Evolutionary conservation across 2,113 vertebrate species (phyloP).

Genomic region (Rhadina sibilatrix): DNA sequence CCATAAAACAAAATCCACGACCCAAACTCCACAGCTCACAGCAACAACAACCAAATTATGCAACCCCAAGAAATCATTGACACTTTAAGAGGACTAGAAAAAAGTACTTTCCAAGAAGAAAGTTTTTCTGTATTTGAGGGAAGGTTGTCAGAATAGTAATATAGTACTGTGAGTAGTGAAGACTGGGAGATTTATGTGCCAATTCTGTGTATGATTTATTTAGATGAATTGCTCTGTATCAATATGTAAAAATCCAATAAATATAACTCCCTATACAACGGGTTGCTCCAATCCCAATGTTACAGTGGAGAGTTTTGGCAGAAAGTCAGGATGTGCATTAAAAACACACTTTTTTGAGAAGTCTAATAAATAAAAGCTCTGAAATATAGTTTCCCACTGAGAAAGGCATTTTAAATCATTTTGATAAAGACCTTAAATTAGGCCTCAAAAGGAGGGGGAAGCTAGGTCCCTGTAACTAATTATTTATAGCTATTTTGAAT

Average conservation of each 20-base stretch:
- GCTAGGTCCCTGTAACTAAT: slow-evolving; percentile 68
- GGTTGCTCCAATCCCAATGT: slow-evolving; percentile 57
- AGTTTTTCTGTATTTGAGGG: slow-evolving; percentile 1
- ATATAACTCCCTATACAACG: slow-evolving; percentile 70
- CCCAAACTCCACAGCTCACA: not conserved
- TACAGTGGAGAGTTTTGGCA: slow-evolving; percentile 76
- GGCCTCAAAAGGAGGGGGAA: slow-evolving; percentile 67
- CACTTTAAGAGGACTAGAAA: not conserved
- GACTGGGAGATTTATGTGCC: slow-evolving; percentile 72
- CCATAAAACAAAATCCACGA: not conserved
- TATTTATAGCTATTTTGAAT: slow-evolving; percentile 80
- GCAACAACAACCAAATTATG: not conserved
- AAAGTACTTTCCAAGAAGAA: not conserved
- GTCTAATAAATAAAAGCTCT: slow-evolving; percentile 81
- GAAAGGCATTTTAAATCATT: slow-evolving; percentile 81
- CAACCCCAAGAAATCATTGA: not conserved
- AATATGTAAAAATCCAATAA: slow-evolving; percentile 79
- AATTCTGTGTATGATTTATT: slow-evolving; percentile 73
- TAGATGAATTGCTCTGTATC: slow-evolving; percentile 73
- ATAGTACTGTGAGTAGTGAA: not conserved
- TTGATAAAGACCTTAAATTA: slow-evolving; percentile 81
- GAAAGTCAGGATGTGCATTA: slow-evolving; percentile 84
- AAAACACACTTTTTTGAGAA: slow-evolving; percentile 79
- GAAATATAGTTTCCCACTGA: slow-evolving; percentile 78
- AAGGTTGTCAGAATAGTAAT: slow-evolving; percentile 28